Percentiles rank a stretch among this genome's conserved stretches.
phyloP scores from a whole-genome alignment of 2,113 vertebrate species.

The Ictalurus punctatus region DNA sequence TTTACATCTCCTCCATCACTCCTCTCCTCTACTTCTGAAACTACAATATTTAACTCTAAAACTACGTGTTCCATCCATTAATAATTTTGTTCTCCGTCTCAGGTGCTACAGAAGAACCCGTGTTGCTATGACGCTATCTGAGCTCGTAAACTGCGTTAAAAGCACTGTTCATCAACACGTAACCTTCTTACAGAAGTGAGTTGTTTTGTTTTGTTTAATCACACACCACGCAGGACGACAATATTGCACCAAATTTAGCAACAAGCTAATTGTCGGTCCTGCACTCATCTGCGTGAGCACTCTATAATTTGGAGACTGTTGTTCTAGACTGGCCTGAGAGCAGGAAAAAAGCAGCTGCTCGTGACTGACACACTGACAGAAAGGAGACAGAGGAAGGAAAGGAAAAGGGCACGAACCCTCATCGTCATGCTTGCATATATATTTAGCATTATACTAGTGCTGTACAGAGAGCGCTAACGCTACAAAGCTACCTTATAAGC shows the following conservation, averaged over 20 bases:
- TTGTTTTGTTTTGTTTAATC: constrained; percentile 18
- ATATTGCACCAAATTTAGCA: constrained; percentile 20
- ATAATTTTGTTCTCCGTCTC: background rate
- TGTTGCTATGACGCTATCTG: background rate
- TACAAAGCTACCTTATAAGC: background rate
- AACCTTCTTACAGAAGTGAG: background rate
- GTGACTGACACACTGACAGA: background rate
- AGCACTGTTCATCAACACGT: background rate
- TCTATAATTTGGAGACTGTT: constrained; percentile 8
- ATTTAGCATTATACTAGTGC: background rate
- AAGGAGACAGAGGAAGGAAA: background rate
- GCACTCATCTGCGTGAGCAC: constrained; percentile 6
- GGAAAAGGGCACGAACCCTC: background rate
- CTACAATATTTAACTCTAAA: background rate
- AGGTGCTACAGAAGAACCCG: background rate
- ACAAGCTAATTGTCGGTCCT: constrained; percentile 24
- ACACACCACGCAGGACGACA: constrained; percentile 8
- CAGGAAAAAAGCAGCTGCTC: background rate
- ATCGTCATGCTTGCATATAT: background rate
- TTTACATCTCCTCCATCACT: background rate
- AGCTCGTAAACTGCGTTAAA: background rate
- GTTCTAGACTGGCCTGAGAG: constrained; percentile 2
- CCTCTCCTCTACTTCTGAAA: background rate
- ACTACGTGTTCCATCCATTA: background rate
- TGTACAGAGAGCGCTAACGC: background rate